A percentile compares a stretch with the other conserved stretches of the same genome.
Evolutionary conservation across 2,113 vertebrate species (phyloP).

Genomic region (Xenotilapia caudafasciata): DNA sequence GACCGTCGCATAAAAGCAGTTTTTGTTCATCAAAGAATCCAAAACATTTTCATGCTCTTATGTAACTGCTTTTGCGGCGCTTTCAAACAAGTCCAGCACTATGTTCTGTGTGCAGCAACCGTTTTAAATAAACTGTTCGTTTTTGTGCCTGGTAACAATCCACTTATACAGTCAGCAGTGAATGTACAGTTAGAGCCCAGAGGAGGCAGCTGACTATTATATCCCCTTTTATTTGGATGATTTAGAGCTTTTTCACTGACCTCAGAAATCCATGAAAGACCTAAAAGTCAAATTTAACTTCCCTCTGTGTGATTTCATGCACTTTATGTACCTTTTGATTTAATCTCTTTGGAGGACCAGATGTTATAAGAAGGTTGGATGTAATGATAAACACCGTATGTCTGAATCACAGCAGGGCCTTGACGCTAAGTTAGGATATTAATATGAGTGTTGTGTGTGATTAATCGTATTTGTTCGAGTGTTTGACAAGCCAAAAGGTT

Average conservation of each 20-base stretch:
- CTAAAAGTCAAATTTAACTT: background rate
- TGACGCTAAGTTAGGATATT: background rate
- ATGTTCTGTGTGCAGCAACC: background rate
- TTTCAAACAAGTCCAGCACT: conserved; percentile 6
- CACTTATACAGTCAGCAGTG: background rate
- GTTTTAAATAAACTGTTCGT: background rate
- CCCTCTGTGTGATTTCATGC: background rate
- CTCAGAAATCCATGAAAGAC: background rate
- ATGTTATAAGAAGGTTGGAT: background rate
- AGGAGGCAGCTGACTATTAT: conserved; percentile 10
- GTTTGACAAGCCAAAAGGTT: background rate
- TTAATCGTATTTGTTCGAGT: background rate
- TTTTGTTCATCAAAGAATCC: conserved; percentile 6
- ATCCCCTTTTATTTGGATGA: background rate
- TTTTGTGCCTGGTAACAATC: background rate
- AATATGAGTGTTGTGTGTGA: background rate
- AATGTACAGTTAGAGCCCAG: background rate
- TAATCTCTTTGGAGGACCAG: background rate
- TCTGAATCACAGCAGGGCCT: background rate
- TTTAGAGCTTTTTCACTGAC: background rate
- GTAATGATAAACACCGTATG: background rate
- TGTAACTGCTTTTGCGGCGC: background rate
- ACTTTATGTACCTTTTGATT: background rate
- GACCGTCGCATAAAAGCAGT: background rate
- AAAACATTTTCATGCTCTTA: conserved; percentile 3